phyloP scores from a whole-genome alignment of 2,113 vertebrate species.

The Sylvilagus bachmani region DNA sequence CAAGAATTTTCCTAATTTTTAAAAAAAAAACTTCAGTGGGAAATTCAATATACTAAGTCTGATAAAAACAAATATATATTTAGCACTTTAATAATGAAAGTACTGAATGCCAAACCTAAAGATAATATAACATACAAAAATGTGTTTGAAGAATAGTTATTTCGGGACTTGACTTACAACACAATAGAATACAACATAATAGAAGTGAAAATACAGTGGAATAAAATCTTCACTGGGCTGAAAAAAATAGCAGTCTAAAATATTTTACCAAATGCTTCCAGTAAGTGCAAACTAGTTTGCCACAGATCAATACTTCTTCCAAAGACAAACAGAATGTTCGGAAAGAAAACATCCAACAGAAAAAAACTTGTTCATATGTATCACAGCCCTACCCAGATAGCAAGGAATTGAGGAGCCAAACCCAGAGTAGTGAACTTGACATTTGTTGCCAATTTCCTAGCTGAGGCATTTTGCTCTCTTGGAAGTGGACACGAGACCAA shows the following conservation, averaged over 20 bases:
- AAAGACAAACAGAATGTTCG: background rate
- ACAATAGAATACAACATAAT: background rate
- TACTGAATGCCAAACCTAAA: background rate
- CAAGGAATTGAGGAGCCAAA: background rate
- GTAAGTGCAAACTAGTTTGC: background rate
- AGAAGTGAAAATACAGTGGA: background rate
- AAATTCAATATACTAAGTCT: background rate
- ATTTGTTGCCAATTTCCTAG: background rate
- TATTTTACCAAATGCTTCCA: background rate
- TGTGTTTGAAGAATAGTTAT: background rate
- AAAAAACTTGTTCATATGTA: background rate
- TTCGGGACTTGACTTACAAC: background rate
- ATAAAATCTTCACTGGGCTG: background rate
- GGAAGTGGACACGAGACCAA: background rate
- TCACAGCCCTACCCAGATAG: background rate
- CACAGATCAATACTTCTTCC: background rate
- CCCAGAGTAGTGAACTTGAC: background rate
- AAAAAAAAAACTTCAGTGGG: background rate
- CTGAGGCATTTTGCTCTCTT: background rate
- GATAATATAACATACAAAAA: background rate
- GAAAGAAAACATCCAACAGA: background rate
- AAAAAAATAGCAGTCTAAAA: background rate
- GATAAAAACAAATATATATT: background rate
- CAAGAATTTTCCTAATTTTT: background rate
- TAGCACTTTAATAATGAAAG: background rate